Conservation (phyloP, 1,140 invertebrate genomes). For the Bombus confusus region DNA sequence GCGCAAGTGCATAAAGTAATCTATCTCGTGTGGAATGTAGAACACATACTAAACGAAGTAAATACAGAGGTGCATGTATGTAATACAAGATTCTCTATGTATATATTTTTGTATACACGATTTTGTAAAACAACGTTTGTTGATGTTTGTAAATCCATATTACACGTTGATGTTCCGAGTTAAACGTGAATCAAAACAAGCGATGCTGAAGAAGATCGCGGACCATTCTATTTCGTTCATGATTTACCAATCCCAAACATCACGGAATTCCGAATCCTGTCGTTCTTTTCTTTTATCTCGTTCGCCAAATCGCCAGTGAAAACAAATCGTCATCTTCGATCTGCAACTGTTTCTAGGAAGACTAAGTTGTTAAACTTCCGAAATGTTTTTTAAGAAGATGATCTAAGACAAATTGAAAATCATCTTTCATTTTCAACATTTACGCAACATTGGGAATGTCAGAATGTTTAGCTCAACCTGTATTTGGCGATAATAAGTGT, state of each 20-base stretch:
- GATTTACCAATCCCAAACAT: slow-evolving; percentile 10
- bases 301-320: not conserved
- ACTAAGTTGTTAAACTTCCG: not conserved
- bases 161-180: slow-evolving; percentile 35
- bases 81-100: slow-evolving; percentile 24
- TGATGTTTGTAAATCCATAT: slow-evolving; percentile 23
- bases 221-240: slow-evolving; percentile 3
- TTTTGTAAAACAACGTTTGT: slow-evolving; percentile 38
- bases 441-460: slow-evolving; percentile 60
- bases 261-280: slow-evolving; percentile 25
- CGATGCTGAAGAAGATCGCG: slow-evolving; percentile 56
- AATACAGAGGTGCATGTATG: slow-evolving; percentile 21
- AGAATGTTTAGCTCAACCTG: slow-evolving; percentile 40
- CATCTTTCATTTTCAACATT: not conserved
- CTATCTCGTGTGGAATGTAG: slow-evolving; percentile 33
- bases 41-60: slow-evolving; percentile 7
- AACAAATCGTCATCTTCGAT: not conserved
- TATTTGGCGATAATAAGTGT: slow-evolving; percentile 37
- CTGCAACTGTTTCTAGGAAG: not conserved
- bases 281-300: not conserved
- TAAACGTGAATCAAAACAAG: slow-evolving; percentile 50
- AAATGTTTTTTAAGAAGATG: slow-evolving; percentile 7
- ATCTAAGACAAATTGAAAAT: not conserved
- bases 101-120: slow-evolving; percentile 29
- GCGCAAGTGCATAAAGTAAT: slow-evolving; percentile 47